Evolutionary conservation across 2,888 invertebrate species (phyloP), one percentile per base, ranked within the genome.

Genomic region (Chalcosyrphus nemorum): DNA sequence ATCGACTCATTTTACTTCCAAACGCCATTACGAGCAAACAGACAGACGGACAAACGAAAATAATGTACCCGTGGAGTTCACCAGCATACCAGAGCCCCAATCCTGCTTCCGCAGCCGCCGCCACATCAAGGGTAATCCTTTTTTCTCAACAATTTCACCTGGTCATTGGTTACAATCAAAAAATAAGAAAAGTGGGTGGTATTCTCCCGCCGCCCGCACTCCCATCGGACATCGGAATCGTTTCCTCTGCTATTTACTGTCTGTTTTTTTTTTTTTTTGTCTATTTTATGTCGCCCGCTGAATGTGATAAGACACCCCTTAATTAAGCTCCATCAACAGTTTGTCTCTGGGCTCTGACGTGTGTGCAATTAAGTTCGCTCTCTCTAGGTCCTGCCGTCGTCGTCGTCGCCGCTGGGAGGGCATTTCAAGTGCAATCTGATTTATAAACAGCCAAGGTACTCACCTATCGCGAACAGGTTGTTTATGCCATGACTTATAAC

Each of bases 31-130:
- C 41, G 32, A 47, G 56, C 59, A n/a, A 59, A 66, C 59, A 71
- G 52, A 13, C 32, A 11, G 35, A 50, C n/a, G 21, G 56, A 19
- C 11, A 38, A 59, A 66, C 27, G 2, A 56, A 59, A 76, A 71
- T 61, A 65, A 91, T 91, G 91, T 91, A 91, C 88, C 91, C 91
- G 86, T 91, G 91, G 91, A 91, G 88, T 86, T 90, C 91, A 54
- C 88, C 91, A 87, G 87, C 90, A 80, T 91, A 90, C 87, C 89
- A 89, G 84, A 86, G 56, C 80, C 56, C 65, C 65, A 74, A 75
- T 81, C 57, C 76, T 70, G 63, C 71, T 75, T 50, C 57, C 65
- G 81, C 76, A 65, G 63, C 71, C 75, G 45, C 57, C 65, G 81
- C 52, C 84, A 80, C 75, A 66, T 63, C 78, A 78, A 80, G 81